phyloP scores from a whole-genome alignment of 2,113 vertebrate species.

The Notechis scutatus region DNA sequence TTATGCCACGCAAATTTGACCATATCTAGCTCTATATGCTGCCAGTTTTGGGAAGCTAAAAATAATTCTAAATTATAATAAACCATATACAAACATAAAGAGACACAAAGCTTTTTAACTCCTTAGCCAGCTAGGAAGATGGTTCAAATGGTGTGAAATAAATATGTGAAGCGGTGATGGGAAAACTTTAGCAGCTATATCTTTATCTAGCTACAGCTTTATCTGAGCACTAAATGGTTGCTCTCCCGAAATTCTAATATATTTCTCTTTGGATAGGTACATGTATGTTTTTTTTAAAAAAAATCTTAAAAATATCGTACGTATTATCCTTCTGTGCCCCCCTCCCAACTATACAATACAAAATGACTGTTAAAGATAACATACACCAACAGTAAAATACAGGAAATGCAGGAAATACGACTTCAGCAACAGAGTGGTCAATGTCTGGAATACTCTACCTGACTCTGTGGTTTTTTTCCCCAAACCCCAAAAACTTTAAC shows the following conservation, averaged over 20 bases:
- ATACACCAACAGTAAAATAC: not conserved
- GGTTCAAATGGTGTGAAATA: not conserved
- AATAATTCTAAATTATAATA: not conserved
- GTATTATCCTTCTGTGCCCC: not conserved
- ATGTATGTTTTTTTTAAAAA: not conserved
- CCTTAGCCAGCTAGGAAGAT: not conserved
- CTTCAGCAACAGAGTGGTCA: too few species aligned
- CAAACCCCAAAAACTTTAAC: too few species aligned
- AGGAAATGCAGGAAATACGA: too few species aligned
- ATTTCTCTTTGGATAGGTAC: not conserved
- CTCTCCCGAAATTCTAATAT: not conserved
- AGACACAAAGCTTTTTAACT: slow-evolving; percentile 16
- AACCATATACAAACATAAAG: not conserved
- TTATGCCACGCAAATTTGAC: not conserved
- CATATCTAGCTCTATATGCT: slow-evolving; percentile 1
- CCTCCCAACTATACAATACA: not conserved
- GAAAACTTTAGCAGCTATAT: not conserved
- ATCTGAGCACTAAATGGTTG: not conserved
- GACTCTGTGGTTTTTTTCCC: too few species aligned
- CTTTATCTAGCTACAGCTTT: not conserved
- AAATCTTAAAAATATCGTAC: not conserved
- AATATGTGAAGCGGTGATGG: not conserved
- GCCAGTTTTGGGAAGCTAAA: not conserved
- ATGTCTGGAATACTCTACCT: too few species aligned
- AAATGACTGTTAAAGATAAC: not conserved